These are phyloP conservation scores for Watsonalla cultraria DNA, from an alignment of 2,888 invertebrate genomes.

Conservation along the genomic window DNA sequence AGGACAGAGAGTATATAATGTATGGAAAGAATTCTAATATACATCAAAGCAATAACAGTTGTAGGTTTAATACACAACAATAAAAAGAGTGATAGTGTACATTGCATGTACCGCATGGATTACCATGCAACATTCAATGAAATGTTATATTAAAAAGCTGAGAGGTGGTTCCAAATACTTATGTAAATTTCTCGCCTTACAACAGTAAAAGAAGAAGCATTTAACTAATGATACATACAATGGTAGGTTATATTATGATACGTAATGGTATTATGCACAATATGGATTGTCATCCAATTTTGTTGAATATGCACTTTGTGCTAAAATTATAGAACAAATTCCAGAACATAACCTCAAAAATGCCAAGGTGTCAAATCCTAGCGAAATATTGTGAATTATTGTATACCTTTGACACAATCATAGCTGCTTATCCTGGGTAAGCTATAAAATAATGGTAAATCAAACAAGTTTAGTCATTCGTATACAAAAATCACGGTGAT, in stretches of 20 bases:
- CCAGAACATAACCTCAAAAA: slow-evolving; percentile 40
- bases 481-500: not conserved
- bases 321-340: not conserved
- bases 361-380: slow-evolving; percentile 31
- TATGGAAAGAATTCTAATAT: no score
- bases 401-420: slow-evolving; percentile 54
- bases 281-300: not conserved
- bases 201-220: no score
- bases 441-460: slow-evolving; percentile 37
- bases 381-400: slow-evolving; percentile 14
- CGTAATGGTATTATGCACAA: no score
- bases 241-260: no score
- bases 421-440: slow-evolving; percentile 54
- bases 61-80: not conserved
- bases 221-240: no score
- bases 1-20: no score
- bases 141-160: no score
- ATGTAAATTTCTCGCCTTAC: no score
- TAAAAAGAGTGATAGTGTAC: not conserved
- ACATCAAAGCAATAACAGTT: no score
- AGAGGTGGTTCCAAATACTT: no score
- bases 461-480: not conserved
- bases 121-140: not conserved
- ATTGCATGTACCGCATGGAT: not conserved
- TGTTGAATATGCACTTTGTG: not conserved